Conservation (phyloP, 2,113 vertebrate species). For the Astur gentilis region DNA sequence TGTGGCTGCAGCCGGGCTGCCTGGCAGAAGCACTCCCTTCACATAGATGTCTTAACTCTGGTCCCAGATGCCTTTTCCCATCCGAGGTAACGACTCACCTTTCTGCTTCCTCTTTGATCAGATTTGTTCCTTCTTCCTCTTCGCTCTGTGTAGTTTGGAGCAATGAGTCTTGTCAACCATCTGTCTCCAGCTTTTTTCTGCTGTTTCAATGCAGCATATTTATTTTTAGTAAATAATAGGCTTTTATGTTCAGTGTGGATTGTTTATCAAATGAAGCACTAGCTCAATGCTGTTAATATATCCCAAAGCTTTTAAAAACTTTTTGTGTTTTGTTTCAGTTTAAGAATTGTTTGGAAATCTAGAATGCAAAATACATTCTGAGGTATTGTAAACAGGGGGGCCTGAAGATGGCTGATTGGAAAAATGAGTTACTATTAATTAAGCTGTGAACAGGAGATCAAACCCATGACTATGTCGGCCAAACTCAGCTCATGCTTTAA, state of each 20-base stretch:
- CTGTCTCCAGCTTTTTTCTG: neutral
- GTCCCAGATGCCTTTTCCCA: neutral
- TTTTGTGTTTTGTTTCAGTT: neutral
- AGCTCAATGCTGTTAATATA: neutral
- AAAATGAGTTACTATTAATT: neutral
- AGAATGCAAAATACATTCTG: neutral
- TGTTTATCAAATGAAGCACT: neutral
- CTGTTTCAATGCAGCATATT: neutral
- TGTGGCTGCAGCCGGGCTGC: neutral
- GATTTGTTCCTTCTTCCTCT: neutral
- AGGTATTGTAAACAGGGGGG: neutral
- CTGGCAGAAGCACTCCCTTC: neutral
- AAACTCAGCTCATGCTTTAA: neutral
- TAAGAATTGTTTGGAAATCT: neutral
- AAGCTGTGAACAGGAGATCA: neutral
- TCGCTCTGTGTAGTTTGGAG: neutral
- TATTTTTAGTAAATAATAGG: neutral
- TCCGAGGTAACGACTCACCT: neutral
- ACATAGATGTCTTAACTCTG: rapidly evolving
- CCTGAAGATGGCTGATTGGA: neutral
- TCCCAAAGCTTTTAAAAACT: neutral
- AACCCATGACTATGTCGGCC: neutral
- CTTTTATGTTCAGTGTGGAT: neutral
- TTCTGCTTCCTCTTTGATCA: neutral
- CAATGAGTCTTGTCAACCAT: neutral